Evolutionary conservation across 2,113 vertebrate species (phyloP).

Genomic region (Petaurus breviceps): DNA sequence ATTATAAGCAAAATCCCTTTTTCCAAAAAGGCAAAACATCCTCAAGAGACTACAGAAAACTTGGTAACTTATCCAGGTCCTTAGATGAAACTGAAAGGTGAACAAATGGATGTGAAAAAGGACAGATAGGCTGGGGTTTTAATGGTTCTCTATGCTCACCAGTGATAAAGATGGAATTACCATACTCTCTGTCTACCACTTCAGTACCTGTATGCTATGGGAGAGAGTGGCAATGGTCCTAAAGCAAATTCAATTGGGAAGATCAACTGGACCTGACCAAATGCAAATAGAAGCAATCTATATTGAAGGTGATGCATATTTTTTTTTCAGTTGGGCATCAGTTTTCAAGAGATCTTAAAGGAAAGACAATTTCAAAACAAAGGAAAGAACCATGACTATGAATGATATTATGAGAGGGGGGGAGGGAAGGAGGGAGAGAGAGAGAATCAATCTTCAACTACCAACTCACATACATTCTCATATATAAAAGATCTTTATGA

Average conservation of each 20-base stretch:
- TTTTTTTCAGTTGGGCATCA: neutral
- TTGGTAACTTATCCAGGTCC: neutral
- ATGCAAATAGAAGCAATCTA: neutral
- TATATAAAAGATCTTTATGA: neutral
- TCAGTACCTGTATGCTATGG: neutral
- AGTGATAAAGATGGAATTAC: neutral
- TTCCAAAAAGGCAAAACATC: neutral
- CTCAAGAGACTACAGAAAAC: neutral
- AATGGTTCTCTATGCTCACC: neutral
- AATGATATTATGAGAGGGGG: neutral
- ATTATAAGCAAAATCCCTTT: neutral
- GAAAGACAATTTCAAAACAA: neutral
- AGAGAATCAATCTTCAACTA: neutral
- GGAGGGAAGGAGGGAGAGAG: neutral
- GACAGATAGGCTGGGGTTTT: neutral
- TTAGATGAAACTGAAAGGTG: neutral
- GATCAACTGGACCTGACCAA: neutral
- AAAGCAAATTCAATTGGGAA: neutral
- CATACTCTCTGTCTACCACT: neutral
- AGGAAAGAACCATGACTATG: neutral
- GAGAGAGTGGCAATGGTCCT: neutral
- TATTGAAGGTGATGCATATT: neutral
- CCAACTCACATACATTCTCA: neutral
- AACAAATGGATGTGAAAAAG: neutral
- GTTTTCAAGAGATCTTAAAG: neutral